Percentiles rank a stretch among this genome's conserved stretches.
Conservation (phyloP, 23 tunicate genomes). For the Oikopleura dioica region DNA sequence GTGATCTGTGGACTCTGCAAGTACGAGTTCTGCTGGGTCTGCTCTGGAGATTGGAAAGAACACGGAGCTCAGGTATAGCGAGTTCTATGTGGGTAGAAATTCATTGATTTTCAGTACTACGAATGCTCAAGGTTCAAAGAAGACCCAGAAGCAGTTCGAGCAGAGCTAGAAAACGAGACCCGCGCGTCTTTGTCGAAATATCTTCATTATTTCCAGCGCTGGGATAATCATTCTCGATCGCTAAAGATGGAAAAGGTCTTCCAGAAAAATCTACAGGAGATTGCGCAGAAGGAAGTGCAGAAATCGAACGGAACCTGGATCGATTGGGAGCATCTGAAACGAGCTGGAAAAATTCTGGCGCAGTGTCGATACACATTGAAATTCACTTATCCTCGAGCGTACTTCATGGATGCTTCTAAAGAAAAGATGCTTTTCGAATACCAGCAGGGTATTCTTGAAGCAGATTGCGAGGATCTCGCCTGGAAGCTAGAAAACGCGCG, state of each 20-base stretch:
- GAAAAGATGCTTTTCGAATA: conserved; percentile 64
- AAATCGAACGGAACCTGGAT: conserved; percentile 58
- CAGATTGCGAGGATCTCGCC: conserved; percentile 53
- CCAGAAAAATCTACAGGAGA: conserved; percentile 22
- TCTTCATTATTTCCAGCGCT: conserved; percentile 17
- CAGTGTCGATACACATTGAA: conserved; percentile 65
- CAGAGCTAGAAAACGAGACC: not conserved
- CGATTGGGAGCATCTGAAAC: conserved; percentile 71
- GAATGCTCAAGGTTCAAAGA: conserved; percentile 55
- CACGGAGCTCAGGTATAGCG: conserved; percentile 83
- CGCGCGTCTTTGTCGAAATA: not conserved
- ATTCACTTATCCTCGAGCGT: conserved; percentile 69
- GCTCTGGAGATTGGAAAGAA: conserved; percentile 58
- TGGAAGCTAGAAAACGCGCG: conserved; percentile 70
- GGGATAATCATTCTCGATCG: conserved; percentile 80
- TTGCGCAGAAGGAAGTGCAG: conserved; percentile 58
- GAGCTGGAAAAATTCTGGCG: conserved; percentile 71
- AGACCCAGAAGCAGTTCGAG: conserved; percentile 14
- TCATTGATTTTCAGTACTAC: no score
- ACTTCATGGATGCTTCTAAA: conserved; percentile 38
- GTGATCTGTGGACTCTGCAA: conserved; percentile 57
- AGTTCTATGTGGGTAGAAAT: no score
- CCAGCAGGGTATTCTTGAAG: conserved; percentile 81
- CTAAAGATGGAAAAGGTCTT: conserved; percentile 1
- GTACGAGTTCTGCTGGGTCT: conserved; percentile 80